These are phyloP conservation scores for Falco peregrinus DNA, from an alignment of 2,797 vertebrate species.

Conservation along the genomic window DNA sequence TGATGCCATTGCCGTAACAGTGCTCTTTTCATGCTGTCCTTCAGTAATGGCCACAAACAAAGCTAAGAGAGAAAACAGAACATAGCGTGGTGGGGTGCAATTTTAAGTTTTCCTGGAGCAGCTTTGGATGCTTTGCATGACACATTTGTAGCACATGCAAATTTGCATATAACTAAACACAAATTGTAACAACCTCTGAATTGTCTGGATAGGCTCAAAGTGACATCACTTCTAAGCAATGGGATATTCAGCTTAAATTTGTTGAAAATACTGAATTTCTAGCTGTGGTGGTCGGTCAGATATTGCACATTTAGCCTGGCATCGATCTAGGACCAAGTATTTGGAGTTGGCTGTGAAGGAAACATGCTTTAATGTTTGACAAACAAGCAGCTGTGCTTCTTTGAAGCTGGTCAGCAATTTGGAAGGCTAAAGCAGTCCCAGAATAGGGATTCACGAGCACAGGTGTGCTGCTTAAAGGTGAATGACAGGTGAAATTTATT, in stretches of 20 bases:
- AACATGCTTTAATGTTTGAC: neutral
- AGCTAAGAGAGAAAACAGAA: neutral
- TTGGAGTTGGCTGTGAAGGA: neutral
- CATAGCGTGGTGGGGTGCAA: neutral
- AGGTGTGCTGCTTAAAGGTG: neutral
- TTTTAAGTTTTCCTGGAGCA: neutral
- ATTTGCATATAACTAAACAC: neutral
- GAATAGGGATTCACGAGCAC: fast-evolving
- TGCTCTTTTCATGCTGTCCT: fast-evolving
- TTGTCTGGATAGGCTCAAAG: neutral
- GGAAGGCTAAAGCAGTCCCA: neutral
- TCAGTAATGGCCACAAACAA: neutral
- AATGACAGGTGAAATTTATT: neutral
- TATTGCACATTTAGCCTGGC: neutral
- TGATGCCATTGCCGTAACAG: fast-evolving
- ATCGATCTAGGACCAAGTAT: neutral
- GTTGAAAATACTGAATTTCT: neutral
- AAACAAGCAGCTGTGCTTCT: neutral
- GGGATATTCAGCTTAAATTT: neutral
- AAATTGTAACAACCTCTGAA: neutral
- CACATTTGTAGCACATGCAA: neutral
- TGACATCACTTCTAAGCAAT: neutral
- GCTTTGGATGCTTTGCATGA: neutral
- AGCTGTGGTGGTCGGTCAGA: neutral
- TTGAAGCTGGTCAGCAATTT: neutral